Percentiles rank a stretch among this genome's conserved stretches.
These are phyloP conservation scores for Vultur gryphus DNA, from an alignment of 2,797 vertebrate genomes.

Conservation along the genomic window DNA sequence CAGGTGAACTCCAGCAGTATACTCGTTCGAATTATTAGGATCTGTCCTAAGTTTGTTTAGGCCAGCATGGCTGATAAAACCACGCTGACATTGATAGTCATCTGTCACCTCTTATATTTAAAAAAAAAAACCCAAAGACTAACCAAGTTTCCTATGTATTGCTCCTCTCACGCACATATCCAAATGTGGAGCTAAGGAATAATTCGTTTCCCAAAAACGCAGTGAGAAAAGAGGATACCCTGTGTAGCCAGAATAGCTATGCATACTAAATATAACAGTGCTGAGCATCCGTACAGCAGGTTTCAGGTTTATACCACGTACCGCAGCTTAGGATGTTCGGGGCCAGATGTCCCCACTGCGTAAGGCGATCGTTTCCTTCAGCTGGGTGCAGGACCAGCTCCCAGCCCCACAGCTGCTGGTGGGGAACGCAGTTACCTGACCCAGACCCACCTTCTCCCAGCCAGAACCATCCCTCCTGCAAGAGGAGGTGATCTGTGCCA, in stretches of 20 bases:
- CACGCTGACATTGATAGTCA: background rate
- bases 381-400: background rate
- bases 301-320: background rate
- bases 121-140: background rate
- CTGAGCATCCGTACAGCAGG: background rate
- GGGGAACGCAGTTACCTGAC: background rate
- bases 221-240: background rate
- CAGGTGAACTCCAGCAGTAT: background rate
- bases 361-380: background rate
- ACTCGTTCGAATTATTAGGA: background rate
- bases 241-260: background rate
- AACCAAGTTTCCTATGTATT: background rate
- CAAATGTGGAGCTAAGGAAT: background rate
- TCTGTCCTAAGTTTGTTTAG: background rate
- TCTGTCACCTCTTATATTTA: background rate
- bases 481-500: too few species aligned
- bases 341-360: accelerated
- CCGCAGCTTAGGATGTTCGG: accelerated
- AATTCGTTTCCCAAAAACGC: background rate
- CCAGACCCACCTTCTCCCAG: background rate
- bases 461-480: background rate
- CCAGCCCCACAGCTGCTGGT: background rate
- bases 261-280: background rate
- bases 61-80: background rate
- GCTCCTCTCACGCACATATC: background rate